Percentiles rank a stretch among this genome's conserved stretches.
phyloP scores from a whole-genome alignment of 2,113 vertebrate species.

The Neodon shergylaensis region DNA sequence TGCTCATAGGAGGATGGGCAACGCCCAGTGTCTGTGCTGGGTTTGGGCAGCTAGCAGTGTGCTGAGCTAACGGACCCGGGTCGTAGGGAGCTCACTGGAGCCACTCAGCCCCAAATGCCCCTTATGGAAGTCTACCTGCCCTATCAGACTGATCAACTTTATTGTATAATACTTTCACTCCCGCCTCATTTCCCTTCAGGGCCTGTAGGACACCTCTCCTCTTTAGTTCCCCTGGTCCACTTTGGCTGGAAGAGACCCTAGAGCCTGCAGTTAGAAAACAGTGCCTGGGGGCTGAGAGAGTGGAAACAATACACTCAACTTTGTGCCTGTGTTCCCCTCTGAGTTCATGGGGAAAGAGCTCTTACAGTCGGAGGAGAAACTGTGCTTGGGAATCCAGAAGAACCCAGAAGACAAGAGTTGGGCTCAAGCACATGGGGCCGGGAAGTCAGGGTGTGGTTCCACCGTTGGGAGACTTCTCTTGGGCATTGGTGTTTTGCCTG shows the following conservation, averaged over 20 bases:
- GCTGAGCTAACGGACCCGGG: not conserved
- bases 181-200: not conserved
- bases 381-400: not conserved
- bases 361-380: not conserved
- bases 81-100: not conserved
- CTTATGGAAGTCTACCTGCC: not conserved
- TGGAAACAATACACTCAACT: not conserved
- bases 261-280: not conserved
- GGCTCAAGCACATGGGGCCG: fast-evolving
- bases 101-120: not conserved
- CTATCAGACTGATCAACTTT: not conserved
- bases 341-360: no score
- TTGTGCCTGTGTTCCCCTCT: not conserved
- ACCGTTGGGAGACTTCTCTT: not conserved
- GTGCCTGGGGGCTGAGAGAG: not conserved
- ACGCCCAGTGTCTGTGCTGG: not conserved
- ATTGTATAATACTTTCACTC: not conserved
- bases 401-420: not conserved
- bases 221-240: not conserved
- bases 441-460: not conserved
- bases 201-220: not conserved
- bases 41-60: not conserved
- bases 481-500: no score
- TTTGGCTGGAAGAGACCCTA: not conserved
- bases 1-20: not conserved